These are phyloP conservation scores for Atta colombica DNA, from an alignment of 1,140 invertebrate genomes.

Conservation along the genomic window DNA sequence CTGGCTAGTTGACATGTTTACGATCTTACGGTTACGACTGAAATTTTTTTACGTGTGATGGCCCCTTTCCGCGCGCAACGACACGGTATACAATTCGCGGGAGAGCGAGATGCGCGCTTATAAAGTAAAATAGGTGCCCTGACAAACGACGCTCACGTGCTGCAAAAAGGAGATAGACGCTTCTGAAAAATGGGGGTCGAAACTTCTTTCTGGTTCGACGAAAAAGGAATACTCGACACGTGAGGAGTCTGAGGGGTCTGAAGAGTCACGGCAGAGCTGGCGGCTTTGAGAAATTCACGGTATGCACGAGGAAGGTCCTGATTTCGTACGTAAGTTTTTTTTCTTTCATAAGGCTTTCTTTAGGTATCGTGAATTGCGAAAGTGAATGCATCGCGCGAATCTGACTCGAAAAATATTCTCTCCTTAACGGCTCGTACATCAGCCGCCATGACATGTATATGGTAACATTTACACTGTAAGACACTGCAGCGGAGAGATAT, in stretches of 20 bases:
- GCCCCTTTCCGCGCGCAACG: neutral
- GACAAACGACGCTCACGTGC: constrained; percentile 63
- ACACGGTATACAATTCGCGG: neutral
- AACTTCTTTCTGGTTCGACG: constrained; percentile 53
- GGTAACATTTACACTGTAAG: neutral
- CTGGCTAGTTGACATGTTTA: no score
- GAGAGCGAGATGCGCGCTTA: constrained; percentile 21
- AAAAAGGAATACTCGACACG: constrained; percentile 58
- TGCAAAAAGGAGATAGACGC: constrained; percentile 54
- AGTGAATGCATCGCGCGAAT: neutral
- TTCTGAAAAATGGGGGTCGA: constrained; percentile 55
- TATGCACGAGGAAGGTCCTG: neutral
- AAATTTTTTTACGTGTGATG: no score
- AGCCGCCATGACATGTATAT: neutral
- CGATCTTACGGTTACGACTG: no score
- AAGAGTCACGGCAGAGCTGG: constrained; percentile 36
- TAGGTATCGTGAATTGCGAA: neutral
- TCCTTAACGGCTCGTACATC: neutral
- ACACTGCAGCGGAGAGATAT: neutral
- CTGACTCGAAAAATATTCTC: neutral
- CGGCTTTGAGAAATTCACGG: constrained; percentile 42
- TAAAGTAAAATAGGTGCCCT: constrained; percentile 60
- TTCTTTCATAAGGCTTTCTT: no score
- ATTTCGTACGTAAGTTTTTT: neutral
- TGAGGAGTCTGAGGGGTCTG: constrained; percentile 31